Evolutionary conservation across 1,140 invertebrate species (phyloP).

Genomic region (Diabrotica undecimpunctata): DNA sequence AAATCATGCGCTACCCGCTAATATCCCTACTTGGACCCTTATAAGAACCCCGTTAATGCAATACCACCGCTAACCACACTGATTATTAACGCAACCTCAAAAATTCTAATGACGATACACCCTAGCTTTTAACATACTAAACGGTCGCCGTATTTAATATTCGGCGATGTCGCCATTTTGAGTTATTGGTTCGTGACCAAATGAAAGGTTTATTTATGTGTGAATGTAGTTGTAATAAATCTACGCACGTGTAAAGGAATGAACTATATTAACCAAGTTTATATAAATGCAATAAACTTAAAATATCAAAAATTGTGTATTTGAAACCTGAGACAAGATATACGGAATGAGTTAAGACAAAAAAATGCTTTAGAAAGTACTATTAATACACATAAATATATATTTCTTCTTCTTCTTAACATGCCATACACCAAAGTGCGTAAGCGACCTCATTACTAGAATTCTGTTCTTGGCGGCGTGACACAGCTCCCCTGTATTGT

Average conservation of each 20-base stretch:
- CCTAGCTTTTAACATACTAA: not conserved
- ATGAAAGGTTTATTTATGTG: not conserved
- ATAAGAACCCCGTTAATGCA: conserved; percentile 2
- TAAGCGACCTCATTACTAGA: too few relatives aligned
- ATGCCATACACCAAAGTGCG: too few relatives aligned
- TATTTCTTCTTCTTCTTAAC: too few relatives aligned
- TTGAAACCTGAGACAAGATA: too few relatives aligned
- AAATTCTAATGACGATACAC: not conserved
- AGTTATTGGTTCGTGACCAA: not conserved
- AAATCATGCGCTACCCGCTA: not conserved
- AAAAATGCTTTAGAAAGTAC: too few relatives aligned
- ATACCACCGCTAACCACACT: not conserved
- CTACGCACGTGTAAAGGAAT: not conserved
- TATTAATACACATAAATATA: too few relatives aligned
- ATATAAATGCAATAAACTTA: too few relatives aligned
- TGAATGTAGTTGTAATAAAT: not conserved
- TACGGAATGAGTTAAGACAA: too few relatives aligned
- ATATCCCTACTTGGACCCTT: not conserved
- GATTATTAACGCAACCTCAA: not conserved
- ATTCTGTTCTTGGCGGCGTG: too few relatives aligned
- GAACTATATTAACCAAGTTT: too few relatives aligned
- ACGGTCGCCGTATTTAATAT: not conserved
- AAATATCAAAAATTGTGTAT: too few relatives aligned
- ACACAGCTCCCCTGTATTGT: too few relatives aligned
- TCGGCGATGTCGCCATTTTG: not conserved